These are phyloP conservation scores for Leptopilina clavipes DNA, from an alignment of 1,140 invertebrate species.

Conservation along the genomic window DNA sequence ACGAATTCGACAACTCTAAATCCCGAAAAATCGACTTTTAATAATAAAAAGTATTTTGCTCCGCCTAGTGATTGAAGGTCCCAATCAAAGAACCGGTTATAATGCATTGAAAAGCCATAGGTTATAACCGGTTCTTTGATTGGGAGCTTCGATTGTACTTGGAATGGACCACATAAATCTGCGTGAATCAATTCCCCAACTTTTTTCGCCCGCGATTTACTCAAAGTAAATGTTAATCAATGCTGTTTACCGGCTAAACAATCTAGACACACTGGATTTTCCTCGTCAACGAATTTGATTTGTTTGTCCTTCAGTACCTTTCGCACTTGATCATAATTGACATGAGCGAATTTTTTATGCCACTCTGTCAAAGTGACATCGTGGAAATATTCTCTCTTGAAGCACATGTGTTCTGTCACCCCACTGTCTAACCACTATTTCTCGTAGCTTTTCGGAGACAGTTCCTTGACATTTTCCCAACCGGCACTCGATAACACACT, in stretches of 20 bases:
- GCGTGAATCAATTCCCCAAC: slow-evolving; percentile 3
- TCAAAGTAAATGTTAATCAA: background rate
- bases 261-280: background rate
- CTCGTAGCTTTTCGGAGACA: background rate
- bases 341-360: too few relatives aligned
- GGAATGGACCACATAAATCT: slow-evolving; percentile 35
- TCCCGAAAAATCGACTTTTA: slow-evolving; percentile 24
- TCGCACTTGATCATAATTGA: too few relatives aligned
- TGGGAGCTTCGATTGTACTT: too few relatives aligned
- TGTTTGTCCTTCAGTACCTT: too few relatives aligned
- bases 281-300: too few relatives aligned
- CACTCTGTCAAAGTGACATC: too few relatives aligned
- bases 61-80: slow-evolving; percentile 6
- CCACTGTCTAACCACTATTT: slow-evolving; percentile 23
- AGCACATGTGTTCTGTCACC: slow-evolving; percentile 54
- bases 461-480: slow-evolving; percentile 27
- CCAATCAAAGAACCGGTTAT: too few relatives aligned
- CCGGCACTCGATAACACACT: slow-evolving; percentile 12
- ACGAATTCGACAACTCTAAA: background rate
- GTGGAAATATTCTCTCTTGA: background rate
- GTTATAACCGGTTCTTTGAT: too few relatives aligned
- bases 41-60: slow-evolving; percentile 17
- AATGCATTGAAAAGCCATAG: too few relatives aligned
- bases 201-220: background rate
- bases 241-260: background rate